phyloP scores from a whole-genome alignment of 2,888 invertebrate species.

The Eristalinus aeneus region DNA sequence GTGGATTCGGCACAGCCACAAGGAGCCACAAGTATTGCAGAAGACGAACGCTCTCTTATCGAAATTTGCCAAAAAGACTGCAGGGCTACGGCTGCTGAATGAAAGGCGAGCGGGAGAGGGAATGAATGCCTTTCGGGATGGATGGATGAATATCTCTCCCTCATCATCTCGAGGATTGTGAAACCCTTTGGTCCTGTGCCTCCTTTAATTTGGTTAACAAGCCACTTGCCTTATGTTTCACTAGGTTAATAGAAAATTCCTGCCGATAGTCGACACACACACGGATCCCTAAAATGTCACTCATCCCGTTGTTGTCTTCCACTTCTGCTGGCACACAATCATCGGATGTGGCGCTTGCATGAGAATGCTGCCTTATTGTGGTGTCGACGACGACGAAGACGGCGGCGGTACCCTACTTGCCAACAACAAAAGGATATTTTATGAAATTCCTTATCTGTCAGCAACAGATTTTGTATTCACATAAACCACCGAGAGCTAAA shows the following conservation, averaged over 20 bases:
- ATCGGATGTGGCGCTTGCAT: neutral
- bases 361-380: slow-evolving; percentile 37
- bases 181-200: slow-evolving; percentile 31
- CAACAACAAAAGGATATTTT: slow-evolving; percentile 66
- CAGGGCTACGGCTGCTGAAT: neutral
- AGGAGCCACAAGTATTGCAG: neutral
- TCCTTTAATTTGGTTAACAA: slow-evolving; percentile 54
- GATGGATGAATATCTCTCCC: neutral
- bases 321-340: neutral
- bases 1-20: neutral
- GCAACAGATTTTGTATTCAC: slow-evolving; percentile 68
- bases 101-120: neutral
- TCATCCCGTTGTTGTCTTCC: slow-evolving; percentile 18
- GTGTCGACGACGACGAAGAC: too few species aligned
- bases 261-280: neutral
- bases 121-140: slow-evolving; percentile 2
- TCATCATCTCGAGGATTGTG: slow-evolving; percentile 4
- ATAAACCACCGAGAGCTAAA: slow-evolving; percentile 28
- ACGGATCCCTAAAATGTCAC: slow-evolving; percentile 34
- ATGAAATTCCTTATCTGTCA: slow-evolving; percentile 71
- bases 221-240: slow-evolving; percentile 63
- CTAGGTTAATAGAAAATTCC: slow-evolving; percentile 54
- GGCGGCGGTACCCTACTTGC: slow-evolving; percentile 36
- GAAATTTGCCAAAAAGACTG: slow-evolving; percentile 34
- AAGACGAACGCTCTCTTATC: slow-evolving; percentile 38